Base-by-base conservation (phyloP, 2,113 vertebrate species). In the Xiphophorus couchianus region DNA sequence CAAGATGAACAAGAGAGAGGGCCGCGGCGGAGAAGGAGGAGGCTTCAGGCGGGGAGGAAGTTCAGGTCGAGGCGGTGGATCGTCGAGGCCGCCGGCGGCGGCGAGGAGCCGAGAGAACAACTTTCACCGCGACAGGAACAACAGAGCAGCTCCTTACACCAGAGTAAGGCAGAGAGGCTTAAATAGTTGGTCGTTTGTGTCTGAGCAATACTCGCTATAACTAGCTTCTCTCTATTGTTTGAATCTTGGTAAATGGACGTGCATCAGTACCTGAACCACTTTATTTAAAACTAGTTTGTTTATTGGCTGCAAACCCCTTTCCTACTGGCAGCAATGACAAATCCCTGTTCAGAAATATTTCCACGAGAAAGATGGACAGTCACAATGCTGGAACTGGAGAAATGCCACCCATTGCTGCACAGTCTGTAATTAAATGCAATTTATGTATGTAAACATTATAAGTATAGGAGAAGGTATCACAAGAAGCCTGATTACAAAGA, bases 121-220 rank as follows among this genome's bases (percentile, higher is more conserved):
- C 81, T 94, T 96, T 85, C 94, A 61, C 79, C 87, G 86, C 0
- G 84, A 89, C 19, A 94, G 96, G 88, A 96, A 94, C 84, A 89
- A 62, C 94, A 94, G 96, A 85, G 92, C 96, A 66, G 90, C 96
- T 27, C 97, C 96, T 25, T 97, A 98, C 92, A 96, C 93, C 92
- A 91, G 97, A 95, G 97, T 97, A 95, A 78, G 95, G 83, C 76
- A 69, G 75, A 83, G 35, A 73, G 68, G 28, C 51, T 9, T 48
- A 48, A 48, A 48, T 17, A 17, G 44, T 42, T 15, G 39, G 39
- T 15, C 0, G 14, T 42, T 42, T 42, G 39, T 39, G 39, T 44
- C 8, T 54, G 6, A 54, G 48, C 17, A 22, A 25, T 6, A 22
- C 14, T 54, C 51, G 3, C 48, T 22, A 8, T 58, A n/a, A n/a